A percentile compares a stretch with the other conserved stretches of the same genome.
These are phyloP conservation scores for Romanogobio albipinnatus DNA, from an alignment of 2,113 vertebrate species.

Conservation along the genomic window DNA sequence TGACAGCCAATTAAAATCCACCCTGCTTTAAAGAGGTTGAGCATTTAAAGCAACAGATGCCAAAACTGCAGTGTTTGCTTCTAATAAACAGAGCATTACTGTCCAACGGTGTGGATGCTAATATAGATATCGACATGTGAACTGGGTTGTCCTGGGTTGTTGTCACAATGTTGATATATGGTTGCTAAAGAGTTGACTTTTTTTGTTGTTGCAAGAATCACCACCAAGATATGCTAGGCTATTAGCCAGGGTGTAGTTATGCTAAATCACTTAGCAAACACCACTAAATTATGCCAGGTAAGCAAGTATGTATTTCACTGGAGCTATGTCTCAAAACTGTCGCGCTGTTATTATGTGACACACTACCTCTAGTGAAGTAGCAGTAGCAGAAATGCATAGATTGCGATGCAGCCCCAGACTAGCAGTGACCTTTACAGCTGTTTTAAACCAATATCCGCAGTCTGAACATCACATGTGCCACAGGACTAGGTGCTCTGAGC, in stretches of 20 bases:
- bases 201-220: neutral
- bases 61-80: too few relatives aligned
- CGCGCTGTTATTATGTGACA: neutral
- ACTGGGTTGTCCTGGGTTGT: too few relatives aligned
- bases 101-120: too few relatives aligned
- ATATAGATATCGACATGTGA: too few relatives aligned
- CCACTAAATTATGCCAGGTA: too few relatives aligned
- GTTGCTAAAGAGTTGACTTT: neutral
- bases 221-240: too few relatives aligned
- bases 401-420: slow-evolving; percentile 4
- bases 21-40: too few relatives aligned
- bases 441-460: slow-evolving; percentile 38
- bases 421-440: slow-evolving; percentile 28
- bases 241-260: too few relatives aligned
- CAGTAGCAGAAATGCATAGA: neutral
- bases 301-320: neutral
- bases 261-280: too few relatives aligned
- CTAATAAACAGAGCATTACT: too few relatives aligned
- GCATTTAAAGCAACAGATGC: too few relatives aligned
- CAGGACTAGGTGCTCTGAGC: neutral
- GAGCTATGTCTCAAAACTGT: neutral
- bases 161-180: neutral
- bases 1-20: too few relatives aligned
- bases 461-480: neutral
- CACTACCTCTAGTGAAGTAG: neutral